Evolutionary conservation across 2,888 invertebrate species (phyloP), one percentile per base, ranked within the genome.

Genomic region (Caenorhabditis wallacei): DNA sequence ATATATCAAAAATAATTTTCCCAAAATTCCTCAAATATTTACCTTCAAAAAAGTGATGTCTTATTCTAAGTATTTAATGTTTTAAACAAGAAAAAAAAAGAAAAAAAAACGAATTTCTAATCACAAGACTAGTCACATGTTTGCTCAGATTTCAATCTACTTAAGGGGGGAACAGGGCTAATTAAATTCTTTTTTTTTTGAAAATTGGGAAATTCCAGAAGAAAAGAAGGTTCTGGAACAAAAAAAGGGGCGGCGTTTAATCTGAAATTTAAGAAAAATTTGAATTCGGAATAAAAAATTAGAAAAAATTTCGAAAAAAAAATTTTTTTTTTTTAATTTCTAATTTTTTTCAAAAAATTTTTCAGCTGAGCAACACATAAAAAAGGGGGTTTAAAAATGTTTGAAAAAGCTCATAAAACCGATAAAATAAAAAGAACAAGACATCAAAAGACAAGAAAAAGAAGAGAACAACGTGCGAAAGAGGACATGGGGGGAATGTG

Each of bases 381-480:
- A 30, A 30, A 30, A 30, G 3, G 30, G 4, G 30, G 30, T 30
- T 30, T 30, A 8, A 30, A n/a, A 30, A 30, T 30, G 30, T 30
- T 3, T 30, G 30, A 30, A n/a, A n/a, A n/a, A n/a, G 10, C 35
- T 10, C 35, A 4, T 35, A 35, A 35, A 35, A 4, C 4, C 10
- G 35, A 35, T 18, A 57, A 70, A 56, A n/a, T 43, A 16, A 61
- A 13, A 2, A 18, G 30, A 72, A 61, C 40, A 59, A 48, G 53
- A 26, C 48, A 72, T 35, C 46, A 72, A 59, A 56, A n/a, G n/a
- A n/a, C n/a, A 35, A 35, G 35, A 10, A 22, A 11, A 22, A n/a
- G 26, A 57, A 35, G 35, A n/a, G 13, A 16, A 35, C 24, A 70
- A 71, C 71, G 71, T 71, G 71, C 59, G 71, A 71, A 61, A 59